Conservation (phyloP, 1,140 invertebrate species). For the Manduca sexta region DNA sequence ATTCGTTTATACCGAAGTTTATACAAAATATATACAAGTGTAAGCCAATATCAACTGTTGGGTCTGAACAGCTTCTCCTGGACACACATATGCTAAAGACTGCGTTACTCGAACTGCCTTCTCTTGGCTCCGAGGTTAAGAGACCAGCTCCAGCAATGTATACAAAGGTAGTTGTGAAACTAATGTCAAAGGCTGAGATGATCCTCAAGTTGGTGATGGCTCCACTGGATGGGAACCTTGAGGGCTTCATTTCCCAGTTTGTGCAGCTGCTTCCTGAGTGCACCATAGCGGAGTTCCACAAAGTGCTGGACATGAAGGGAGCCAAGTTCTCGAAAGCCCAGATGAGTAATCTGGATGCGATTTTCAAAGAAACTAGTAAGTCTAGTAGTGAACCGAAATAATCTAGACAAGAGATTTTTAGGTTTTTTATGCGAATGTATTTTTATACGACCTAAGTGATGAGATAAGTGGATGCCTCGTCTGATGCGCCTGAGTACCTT, state of each 20-base stretch:
- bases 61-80: conserved; percentile 96
- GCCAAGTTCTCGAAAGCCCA: conserved; percentile 67
- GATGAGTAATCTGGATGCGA: conserved; percentile 34
- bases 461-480: too few relatives aligned
- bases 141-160: conserved; percentile 90
- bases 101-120: conserved; percentile 95
- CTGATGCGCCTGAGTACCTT: too few relatives aligned
- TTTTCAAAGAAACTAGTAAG: conserved; percentile 40
- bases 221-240: conserved; percentile 86
- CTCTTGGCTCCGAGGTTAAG: conserved; percentile 89
- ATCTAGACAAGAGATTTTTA: neutral
- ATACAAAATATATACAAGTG: conserved; percentile 96
- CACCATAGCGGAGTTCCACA: conserved; percentile 93
- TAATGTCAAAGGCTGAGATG: conserved; percentile 99
- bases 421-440: too few relatives aligned
- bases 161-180: conserved; percentile 93
- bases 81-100: conserved; percentile 99
- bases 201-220: conserved; percentile 98
- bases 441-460: too few relatives aligned
- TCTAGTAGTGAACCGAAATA: conserved; percentile 21
- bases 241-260: conserved; percentile 91
- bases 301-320: conserved; percentile 97
- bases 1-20: conserved; percentile 96
- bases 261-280: conserved; percentile 92
- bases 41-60: conserved; percentile 92